These are phyloP conservation scores for Melinopterus prodromus DNA, from an alignment of 2,888 invertebrate species.

Conservation along the genomic window DNA sequence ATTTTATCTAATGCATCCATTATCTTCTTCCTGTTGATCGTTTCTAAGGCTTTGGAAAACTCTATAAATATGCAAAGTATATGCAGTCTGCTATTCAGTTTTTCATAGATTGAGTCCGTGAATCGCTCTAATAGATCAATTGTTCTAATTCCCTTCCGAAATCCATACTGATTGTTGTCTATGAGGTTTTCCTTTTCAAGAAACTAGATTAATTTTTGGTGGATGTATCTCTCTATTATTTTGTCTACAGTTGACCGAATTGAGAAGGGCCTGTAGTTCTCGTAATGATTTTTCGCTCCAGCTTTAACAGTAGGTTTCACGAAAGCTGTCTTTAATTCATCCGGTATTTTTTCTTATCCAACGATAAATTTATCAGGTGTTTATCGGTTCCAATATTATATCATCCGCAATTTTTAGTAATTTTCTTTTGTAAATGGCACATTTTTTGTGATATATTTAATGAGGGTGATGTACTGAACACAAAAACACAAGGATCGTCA, in stretches of 20 bases:
- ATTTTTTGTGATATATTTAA: no score
- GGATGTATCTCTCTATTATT: no score
- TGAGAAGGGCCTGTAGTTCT: conserved; percentile 12
- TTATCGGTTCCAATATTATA: not conserved
- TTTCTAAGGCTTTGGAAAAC: conserved; percentile 13
- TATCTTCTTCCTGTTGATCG: not conserved
- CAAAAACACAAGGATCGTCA: no score
- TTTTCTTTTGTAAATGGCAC: no score
- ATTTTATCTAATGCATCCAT: no score
- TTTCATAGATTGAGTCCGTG: no score
- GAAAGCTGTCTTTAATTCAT: conserved; percentile 5
- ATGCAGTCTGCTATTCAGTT: not conserved
- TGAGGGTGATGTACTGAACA: no score
- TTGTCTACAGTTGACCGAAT: conserved; percentile 8
- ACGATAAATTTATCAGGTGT: not conserved
- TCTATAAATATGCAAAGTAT: conserved; percentile 7
- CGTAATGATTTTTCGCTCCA: not conserved
- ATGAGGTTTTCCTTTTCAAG: no score
- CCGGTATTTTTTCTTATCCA: conserved; percentile 4
- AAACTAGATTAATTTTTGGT: no score
- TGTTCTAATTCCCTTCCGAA: no score
- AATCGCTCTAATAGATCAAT: no score
- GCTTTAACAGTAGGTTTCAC: conserved; percentile 6
- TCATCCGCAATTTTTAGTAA: not conserved
- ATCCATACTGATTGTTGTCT: no score